Conservation (phyloP, 2,797 vertebrate species). For the Molossus molossus region DNA sequence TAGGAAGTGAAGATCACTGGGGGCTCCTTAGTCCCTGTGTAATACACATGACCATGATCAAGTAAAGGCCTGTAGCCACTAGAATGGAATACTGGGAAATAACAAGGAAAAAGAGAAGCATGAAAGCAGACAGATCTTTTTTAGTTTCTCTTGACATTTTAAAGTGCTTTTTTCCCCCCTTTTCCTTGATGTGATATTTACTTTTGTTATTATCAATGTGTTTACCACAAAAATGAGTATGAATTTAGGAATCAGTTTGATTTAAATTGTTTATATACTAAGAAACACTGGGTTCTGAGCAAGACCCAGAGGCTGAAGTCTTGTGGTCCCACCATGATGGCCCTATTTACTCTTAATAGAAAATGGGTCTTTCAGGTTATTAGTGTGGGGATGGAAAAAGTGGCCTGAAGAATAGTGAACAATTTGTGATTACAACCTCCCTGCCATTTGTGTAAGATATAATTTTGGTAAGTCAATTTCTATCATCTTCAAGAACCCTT, state of each 20-base stretch:
- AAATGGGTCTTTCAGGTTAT: neutral
- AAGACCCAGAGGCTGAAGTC: neutral
- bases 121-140: neutral
- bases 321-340: neutral
- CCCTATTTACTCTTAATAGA: slow-evolving; percentile 1
- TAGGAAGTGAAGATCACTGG: neutral
- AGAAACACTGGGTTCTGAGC: slow-evolving; percentile 9
- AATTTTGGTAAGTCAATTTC: neutral
- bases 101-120: neutral
- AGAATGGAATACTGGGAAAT: neutral
- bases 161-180: neutral
- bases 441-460: slow-evolving; percentile 16
- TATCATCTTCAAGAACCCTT: neutral
- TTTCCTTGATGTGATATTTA: neutral
- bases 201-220: neutral
- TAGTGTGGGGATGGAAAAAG: neutral
- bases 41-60: neutral
- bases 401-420: neutral
- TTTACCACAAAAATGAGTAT: neutral
- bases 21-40: neutral
- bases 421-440: neutral
- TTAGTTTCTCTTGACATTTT: neutral
- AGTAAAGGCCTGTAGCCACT: neutral
- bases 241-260: neutral
- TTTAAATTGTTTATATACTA: neutral